Evolutionary conservation across 2,797 vertebrate species (phyloP).

Genomic region (Periparus ater): DNA sequence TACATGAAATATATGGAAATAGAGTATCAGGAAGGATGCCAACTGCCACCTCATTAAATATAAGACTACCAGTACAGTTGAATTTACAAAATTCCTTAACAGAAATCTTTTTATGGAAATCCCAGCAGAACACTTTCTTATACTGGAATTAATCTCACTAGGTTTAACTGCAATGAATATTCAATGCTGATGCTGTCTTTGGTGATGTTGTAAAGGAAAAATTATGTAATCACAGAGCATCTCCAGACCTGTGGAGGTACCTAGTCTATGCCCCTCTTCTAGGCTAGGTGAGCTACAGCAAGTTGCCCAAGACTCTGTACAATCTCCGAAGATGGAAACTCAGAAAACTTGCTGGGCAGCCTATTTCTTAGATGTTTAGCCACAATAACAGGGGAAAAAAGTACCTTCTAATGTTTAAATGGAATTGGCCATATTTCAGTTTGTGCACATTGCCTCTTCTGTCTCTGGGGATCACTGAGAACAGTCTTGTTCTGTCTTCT

Average conservation of each 20-base stretch:
- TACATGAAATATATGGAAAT: constrained; percentile 25
- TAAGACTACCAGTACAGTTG: background rate
- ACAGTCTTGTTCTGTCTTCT: background rate
- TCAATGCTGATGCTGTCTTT: background rate
- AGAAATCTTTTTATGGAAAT: constrained; percentile 31
- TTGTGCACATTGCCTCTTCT: background rate
- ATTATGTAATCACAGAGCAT: background rate
- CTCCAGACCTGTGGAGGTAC: background rate
- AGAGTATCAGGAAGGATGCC: constrained; percentile 26
- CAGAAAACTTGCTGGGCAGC: background rate
- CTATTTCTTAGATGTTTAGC: background rate
- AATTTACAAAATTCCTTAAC: constrained; percentile 24
- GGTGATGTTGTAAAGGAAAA: background rate
- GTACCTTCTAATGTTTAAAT: background rate
- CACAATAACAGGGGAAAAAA: background rate
- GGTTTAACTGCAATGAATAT: background rate
- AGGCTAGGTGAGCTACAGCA: background rate
- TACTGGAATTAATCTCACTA: background rate
- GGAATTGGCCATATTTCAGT: background rate
- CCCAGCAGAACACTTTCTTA: constrained; percentile 6
- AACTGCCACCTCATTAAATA: constrained; percentile 25
- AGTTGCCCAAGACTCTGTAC: background rate
- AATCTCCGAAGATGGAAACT: background rate
- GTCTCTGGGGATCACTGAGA: background rate
- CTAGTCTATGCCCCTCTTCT: background rate